These are phyloP conservation scores for Antedon mediterranea DNA, from an alignment of 53 echinoderm and acorn worm genomes.

Conservation along the genomic window DNA sequence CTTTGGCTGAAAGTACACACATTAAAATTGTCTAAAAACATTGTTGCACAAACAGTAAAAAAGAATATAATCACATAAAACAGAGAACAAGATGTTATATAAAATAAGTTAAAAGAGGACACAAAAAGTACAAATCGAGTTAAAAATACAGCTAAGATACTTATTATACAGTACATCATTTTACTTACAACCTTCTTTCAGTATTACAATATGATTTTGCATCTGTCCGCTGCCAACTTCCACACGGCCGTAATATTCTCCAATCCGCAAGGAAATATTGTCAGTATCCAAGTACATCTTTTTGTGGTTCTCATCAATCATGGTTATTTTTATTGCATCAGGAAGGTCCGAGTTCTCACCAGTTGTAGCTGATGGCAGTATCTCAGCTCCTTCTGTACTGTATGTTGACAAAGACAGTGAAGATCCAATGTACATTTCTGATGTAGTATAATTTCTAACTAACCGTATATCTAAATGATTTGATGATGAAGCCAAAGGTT, in stretches of 20 bases:
- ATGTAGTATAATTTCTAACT: no score
- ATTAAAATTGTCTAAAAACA: no score
- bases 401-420: not conserved
- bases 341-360: not conserved
- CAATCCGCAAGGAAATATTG: not conserved
- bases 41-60: no score
- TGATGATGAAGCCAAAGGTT: no score
- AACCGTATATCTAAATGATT: no score
- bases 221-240: not conserved
- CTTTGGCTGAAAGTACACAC: no score
- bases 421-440: not conserved
- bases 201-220: not conserved
- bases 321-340: not conserved
- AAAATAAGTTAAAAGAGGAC: no score
- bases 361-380: not conserved
- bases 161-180: no score
- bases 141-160: no score
- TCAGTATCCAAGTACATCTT: not conserved
- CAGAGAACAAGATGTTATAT: no score
- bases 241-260: not conserved
- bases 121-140: no score
- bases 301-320: not conserved
- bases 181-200: not conserved
- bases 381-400: not conserved
- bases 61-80: no score